Evolutionary conservation across 2,888 invertebrate species (phyloP).

Genomic region (Yponomeuta sedellus): DNA sequence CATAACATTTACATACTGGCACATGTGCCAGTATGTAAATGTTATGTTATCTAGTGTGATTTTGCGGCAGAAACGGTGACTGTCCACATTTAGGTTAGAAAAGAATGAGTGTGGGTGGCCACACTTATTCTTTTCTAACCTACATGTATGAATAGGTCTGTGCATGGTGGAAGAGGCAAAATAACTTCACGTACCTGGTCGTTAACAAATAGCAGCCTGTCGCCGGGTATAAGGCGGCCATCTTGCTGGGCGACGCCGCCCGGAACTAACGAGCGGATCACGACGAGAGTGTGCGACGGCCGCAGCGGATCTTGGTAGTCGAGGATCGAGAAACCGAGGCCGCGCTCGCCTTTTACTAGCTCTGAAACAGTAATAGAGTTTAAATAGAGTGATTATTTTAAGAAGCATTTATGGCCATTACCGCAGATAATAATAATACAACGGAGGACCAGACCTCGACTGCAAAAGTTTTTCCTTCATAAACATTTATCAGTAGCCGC

Average conservation of each 20-base stretch:
- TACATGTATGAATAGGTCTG: too few relatives aligned
- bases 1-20: too few relatives aligned
- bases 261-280: constrained; percentile 97
- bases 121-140: too few relatives aligned
- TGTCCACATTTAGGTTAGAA: too few relatives aligned
- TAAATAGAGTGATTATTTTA: not conserved
- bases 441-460: too few relatives aligned
- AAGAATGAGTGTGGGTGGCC: too few relatives aligned
- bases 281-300: constrained; percentile 97
- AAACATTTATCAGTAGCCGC: too few relatives aligned
- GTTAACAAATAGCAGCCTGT: constrained; percentile 95
- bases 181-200: constrained; percentile 77
- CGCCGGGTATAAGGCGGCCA: constrained; percentile 98
- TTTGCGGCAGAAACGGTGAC: not conserved
- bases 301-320: constrained; percentile 97
- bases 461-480: too few relatives aligned
- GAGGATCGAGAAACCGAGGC: constrained; percentile 98
- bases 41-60: too few relatives aligned
- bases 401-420: constrained; percentile 11
- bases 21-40: too few relatives aligned
- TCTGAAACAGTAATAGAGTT: constrained; percentile 61
- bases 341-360: constrained; percentile 96
- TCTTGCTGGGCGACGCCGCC: constrained; percentile 98
- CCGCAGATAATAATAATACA: not conserved
- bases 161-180: too few relatives aligned